phyloP scores from a whole-genome alignment of 1,140 invertebrate species.

The Hycleus phaleratus region DNA sequence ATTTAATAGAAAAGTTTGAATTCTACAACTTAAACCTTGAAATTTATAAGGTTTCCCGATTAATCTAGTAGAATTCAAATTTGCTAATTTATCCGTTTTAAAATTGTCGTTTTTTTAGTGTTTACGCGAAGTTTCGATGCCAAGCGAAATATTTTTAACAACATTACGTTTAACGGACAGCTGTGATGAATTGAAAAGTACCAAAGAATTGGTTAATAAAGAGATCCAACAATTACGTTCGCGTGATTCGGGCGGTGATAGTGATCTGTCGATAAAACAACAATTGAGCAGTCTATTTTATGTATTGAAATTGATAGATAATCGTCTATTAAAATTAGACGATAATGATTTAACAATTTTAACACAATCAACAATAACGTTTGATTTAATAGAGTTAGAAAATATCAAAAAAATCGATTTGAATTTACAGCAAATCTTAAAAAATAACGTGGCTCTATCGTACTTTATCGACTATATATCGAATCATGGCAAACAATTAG shows the following conservation, averaged over 20 bases:
- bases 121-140: conserved; percentile 62
- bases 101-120: conserved; percentile 51
- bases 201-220: conserved; percentile 66
- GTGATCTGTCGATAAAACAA: conserved; percentile 76
- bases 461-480: conserved; percentile 80
- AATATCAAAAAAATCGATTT: conserved; percentile 57
- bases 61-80: neutral
- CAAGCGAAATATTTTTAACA: conserved; percentile 75
- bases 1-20: too few species aligned
- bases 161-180: conserved; percentile 70
- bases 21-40: too few species aligned
- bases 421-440: conserved; percentile 68
- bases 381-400: conserved; percentile 33
- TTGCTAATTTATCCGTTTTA: neutral
- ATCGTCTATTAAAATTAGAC: conserved; percentile 52
- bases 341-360: too few species aligned
- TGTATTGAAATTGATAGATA: conserved; percentile 67
- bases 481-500: conserved; percentile 61
- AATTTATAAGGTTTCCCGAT: too few species aligned
- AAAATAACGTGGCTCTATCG: conserved; percentile 70
- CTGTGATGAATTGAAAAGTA: conserved; percentile 72
- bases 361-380: neutral
- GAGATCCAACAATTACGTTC: conserved; percentile 76
- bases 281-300: conserved; percentile 83
- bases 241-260: conserved; percentile 73